These are phyloP conservation scores for Gadus macrocephalus DNA, from an alignment of 2,113 vertebrate genomes.

Conservation along the genomic window DNA sequence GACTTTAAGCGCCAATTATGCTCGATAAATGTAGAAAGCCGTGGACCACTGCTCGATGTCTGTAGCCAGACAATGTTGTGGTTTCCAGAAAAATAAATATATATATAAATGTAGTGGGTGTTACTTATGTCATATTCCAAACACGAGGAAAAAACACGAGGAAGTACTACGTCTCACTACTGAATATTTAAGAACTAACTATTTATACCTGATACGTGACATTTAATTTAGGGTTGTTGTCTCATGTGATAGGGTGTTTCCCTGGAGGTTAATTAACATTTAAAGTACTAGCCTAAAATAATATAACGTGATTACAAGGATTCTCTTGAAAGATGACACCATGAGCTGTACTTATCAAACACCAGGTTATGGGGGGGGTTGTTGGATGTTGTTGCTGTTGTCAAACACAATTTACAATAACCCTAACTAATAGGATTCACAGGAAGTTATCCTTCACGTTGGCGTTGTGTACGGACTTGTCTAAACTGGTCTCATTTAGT, in stretches of 20 bases:
- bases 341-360: too few species aligned
- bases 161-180: constrained; percentile 24
- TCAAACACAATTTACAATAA: too few species aligned
- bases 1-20: constrained; percentile 78
- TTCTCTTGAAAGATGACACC: too few species aligned
- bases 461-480: too few species aligned
- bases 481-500: too few species aligned
- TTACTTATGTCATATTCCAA: constrained; percentile 61
- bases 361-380: too few species aligned
- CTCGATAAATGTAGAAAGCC: constrained; percentile 75
- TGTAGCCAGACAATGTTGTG: constrained; percentile 50
- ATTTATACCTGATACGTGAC: too few species aligned
- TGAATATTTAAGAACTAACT: constrained; percentile 1
- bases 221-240: neutral
- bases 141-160: constrained; percentile 41
- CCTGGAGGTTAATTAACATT: neutral
- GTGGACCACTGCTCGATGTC: constrained; percentile 60
- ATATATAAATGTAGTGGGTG: constrained; percentile 6
- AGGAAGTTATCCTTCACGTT: too few species aligned
- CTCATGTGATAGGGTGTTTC: neutral
- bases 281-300: neutral
- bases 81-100: constrained; percentile 60
- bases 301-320: too few species aligned
- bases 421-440: too few species aligned
- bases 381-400: too few species aligned